Evolutionary conservation across 2,113 vertebrate genomes (phyloP).

Genomic region (Heterotilapia buettikoferi): DNA sequence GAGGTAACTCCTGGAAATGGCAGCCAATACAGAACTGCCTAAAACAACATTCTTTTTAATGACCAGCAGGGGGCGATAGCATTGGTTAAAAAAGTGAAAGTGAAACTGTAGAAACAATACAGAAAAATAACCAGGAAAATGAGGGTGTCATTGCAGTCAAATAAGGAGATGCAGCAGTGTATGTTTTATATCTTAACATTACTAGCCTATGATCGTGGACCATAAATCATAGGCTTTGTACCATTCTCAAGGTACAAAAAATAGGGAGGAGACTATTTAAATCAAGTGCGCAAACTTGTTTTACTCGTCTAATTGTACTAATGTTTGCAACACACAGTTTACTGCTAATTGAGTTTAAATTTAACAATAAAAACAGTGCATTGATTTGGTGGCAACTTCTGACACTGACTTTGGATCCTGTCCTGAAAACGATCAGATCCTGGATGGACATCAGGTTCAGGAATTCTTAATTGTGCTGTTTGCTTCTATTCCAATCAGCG

Average conservation of each 20-base stretch:
- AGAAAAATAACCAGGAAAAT: rapidly evolving
- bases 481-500: rapidly evolving
- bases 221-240: not conserved
- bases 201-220: not conserved
- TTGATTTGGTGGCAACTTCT: not conserved
- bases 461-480: not conserved
- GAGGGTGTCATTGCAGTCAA: not conserved
- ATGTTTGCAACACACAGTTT: not conserved
- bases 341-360: not conserved
- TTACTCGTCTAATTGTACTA: not conserved
- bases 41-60: not conserved
- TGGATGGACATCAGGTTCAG: not conserved
- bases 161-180: not conserved
- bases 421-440: not conserved
- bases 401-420: not conserved
- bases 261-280: not conserved
- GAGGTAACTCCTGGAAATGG: not conserved
- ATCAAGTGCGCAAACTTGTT: not conserved
- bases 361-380: not conserved
- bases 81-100: not conserved
- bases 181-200: not conserved
- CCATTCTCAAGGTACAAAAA: not conserved
- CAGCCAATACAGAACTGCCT: not conserved
- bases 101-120: not conserved
- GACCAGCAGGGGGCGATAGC: not conserved